A percentile compares a stretch with the other conserved stretches of the same genome.
These are phyloP conservation scores for Pavo muticus DNA, from an alignment of 2,113 vertebrate genomes.

Conservation along the genomic window DNA sequence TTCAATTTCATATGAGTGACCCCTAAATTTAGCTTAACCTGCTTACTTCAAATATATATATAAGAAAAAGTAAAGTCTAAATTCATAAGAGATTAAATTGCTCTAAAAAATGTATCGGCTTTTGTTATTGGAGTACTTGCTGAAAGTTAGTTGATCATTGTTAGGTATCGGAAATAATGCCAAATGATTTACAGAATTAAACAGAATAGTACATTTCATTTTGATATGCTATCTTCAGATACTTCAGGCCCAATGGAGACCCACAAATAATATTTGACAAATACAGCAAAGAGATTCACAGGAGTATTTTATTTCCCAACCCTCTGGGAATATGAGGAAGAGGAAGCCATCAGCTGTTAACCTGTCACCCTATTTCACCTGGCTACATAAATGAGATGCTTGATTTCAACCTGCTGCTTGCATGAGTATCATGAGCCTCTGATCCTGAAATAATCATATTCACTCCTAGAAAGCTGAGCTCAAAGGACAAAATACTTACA, in stretches of 20 bases:
- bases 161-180: background rate
- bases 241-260: background rate
- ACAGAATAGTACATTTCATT: background rate
- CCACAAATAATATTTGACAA: slow-evolving; percentile 1
- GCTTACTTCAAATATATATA: background rate
- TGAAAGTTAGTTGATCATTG: background rate
- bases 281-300: background rate
- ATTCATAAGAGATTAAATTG: background rate
- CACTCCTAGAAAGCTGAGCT: background rate
- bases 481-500: background rate
- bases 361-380: background rate
- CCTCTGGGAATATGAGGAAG: background rate
- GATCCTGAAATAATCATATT: background rate
- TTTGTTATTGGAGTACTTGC: background rate
- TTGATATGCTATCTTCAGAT: background rate
- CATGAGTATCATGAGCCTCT: background rate
- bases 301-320: background rate
- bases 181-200: background rate
- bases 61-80: background rate
- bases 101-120: background rate
- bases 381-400: background rate
- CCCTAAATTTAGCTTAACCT: background rate
- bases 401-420: background rate
- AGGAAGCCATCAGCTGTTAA: background rate
- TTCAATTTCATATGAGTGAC: background rate